Evolutionary conservation across 2,113 vertebrate species (phyloP).

Genomic region (Hippocampus abdominalis): DNA sequence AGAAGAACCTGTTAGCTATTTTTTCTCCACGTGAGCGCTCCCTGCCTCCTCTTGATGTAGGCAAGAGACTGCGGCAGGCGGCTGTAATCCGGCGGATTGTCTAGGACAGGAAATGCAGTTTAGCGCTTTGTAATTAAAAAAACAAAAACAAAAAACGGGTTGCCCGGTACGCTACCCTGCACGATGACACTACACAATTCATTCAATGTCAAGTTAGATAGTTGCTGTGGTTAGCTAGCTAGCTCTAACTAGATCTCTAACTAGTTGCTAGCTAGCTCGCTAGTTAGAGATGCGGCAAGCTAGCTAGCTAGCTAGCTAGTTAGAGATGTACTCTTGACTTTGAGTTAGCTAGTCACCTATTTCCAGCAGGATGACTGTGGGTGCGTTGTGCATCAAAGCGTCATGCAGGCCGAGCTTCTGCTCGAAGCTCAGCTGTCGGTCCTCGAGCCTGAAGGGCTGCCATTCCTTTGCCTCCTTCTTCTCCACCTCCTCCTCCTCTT

Average conservation of each 20-base stretch:
- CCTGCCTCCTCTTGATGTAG: conserved; percentile 80
- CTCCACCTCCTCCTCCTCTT: not conserved
- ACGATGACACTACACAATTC: too few species aligned
- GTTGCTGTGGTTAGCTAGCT: too few species aligned
- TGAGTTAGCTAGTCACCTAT: conserved; percentile 36
- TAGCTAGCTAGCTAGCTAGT: not conserved
- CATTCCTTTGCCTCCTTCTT: not conserved
- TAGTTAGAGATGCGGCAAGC: not conserved
- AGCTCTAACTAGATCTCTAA: too few species aligned
- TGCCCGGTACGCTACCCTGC: too few species aligned
- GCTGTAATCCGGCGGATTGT: conserved; percentile 64
- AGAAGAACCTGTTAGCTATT: conserved; percentile 72
- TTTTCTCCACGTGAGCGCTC: conserved; percentile 75
- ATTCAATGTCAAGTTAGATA: too few species aligned
- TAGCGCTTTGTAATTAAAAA: not conserved
- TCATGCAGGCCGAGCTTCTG: conserved; percentile 77
- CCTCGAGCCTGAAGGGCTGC: conserved; percentile 8
- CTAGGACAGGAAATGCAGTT: conserved; percentile 30
- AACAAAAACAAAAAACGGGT: too few species aligned
- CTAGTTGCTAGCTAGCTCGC: not conserved
- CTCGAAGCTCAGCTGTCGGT: conserved; percentile 62
- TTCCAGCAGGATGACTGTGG: conserved; percentile 81
- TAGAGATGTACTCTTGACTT: too few species aligned
- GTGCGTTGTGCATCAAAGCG: conserved; percentile 74
- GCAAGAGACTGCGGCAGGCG: conserved; percentile 78